Evolutionary conservation across 2,113 vertebrate genomes (phyloP), one percentile per base, ranked within the genome.

Genomic region (Misgurnus mizolepis): DNA sequence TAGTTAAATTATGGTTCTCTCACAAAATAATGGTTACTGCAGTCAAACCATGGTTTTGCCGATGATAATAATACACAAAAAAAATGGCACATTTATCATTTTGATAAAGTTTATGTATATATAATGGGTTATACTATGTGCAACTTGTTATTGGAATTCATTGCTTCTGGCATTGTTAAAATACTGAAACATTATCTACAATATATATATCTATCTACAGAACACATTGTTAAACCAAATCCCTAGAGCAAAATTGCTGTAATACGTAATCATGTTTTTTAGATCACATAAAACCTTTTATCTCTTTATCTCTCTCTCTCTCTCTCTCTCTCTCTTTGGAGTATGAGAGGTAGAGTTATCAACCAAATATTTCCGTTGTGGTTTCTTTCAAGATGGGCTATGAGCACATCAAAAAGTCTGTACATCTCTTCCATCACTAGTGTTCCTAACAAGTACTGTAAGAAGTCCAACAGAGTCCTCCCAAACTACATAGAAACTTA

Each of bases 281-380:
- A 76, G 58, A 49, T 14, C 60, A 49, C 60, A 60, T 74, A 45
- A 74, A 74, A 39, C 55, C 5, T 10, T 39, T 15, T 53, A 49
- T 14, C 5, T 40, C 68, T 43, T 40, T 39, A 9, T 15, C 62
- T 43, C 14, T 69, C 15, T 17, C 14, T 27, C 41, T 50, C 22
- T 64, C 5, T n/a, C n/a, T n/a, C 22, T 64, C 5, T 72, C 34
- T 15, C 10, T 11, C 22, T 74, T 22, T 45, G 11, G 22, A 39
- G 12, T 45, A 15, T 76, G 43, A 76, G 5, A 76, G 60, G 73
- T 76, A 64, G 27, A 34, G 60, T 76, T 64, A 62, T 75, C 58
- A 74, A 22, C 71, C 71, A 62, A 49, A 75, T 64, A 64, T 76
- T 76, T 76, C 73, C 22, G 14, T 14, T 76, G 22, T 11, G 73